Evolutionary conservation across 2,113 vertebrate genomes (phyloP).

Genomic region (Pardalotus punctatus): DNA sequence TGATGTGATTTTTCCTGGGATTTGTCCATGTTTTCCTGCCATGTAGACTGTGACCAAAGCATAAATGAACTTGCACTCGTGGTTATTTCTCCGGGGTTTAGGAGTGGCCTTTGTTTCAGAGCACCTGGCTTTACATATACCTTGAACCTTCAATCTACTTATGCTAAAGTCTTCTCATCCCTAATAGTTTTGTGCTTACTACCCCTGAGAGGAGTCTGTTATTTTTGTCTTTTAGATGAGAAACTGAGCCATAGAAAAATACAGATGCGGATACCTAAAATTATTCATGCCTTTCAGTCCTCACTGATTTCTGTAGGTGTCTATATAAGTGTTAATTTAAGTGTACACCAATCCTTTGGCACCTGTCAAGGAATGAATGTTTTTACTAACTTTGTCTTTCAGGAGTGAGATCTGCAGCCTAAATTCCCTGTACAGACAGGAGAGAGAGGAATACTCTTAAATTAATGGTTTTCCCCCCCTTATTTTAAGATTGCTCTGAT

Average conservation of each 20-base stretch:
- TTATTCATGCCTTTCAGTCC: not conserved
- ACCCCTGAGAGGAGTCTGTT: not conserved
- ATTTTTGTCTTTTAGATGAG: not conserved
- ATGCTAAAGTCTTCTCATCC: no score
- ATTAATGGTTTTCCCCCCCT: no score
- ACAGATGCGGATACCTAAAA: not conserved
- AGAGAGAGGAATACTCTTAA: not conserved
- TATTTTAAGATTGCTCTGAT: not conserved
- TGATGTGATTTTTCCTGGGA: not conserved
- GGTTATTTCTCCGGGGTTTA: not conserved
- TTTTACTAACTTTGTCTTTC: not conserved
- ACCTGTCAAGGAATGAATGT: not conserved
- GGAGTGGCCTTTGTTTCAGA: not conserved
- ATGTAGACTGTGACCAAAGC: not conserved
- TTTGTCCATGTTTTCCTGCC: not conserved
- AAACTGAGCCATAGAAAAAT: not conserved
- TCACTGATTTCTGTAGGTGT: not conserved
- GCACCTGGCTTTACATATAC: accelerated
- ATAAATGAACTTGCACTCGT: not conserved
- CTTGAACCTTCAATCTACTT: not conserved
- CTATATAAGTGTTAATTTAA: not conserved
- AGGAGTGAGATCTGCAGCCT: not conserved
- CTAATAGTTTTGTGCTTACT: not conserved
- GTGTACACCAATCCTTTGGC: not conserved
- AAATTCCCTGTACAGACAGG: not conserved